Conservation (phyloP, 1,140 invertebrate genomes). For the Sipha flava region DNA sequence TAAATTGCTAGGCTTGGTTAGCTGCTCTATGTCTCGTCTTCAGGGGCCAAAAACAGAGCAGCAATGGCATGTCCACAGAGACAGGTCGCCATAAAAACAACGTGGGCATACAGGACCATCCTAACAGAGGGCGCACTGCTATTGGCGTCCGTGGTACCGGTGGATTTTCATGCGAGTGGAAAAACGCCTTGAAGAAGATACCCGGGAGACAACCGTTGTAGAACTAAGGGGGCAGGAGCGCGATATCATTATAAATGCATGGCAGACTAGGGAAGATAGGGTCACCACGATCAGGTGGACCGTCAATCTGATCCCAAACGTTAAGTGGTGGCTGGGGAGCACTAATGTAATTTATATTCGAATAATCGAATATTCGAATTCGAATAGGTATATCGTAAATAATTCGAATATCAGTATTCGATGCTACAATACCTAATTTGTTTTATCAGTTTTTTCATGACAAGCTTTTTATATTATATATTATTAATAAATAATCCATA, state of each 20-base stretch:
- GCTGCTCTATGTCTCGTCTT: not conserved
- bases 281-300: constrained; percentile 25
- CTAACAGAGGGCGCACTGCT: not conserved
- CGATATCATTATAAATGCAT: not conserved
- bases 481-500: too few species aligned
- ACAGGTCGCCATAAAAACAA: not conserved
- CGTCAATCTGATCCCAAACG: constrained; percentile 16
- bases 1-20: not conserved
- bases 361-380: too few species aligned
- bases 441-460: too few species aligned
- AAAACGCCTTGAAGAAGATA: not conserved
- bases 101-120: not conserved
- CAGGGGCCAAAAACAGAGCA: not conserved
- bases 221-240: not conserved
- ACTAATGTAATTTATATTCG: too few species aligned
- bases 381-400: too few species aligned
- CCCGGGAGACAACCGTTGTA: not conserved
- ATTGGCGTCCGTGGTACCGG: not conserved
- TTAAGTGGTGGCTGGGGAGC: constrained; percentile 33
- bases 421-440: too few species aligned
- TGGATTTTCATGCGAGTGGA: not conserved
- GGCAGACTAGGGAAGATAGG: not conserved
- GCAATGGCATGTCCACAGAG: not conserved
- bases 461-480: too few species aligned
- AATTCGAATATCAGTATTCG: too few species aligned